Conservation (phyloP, 2,797 vertebrate species). For the Australoheros facetus region DNA sequence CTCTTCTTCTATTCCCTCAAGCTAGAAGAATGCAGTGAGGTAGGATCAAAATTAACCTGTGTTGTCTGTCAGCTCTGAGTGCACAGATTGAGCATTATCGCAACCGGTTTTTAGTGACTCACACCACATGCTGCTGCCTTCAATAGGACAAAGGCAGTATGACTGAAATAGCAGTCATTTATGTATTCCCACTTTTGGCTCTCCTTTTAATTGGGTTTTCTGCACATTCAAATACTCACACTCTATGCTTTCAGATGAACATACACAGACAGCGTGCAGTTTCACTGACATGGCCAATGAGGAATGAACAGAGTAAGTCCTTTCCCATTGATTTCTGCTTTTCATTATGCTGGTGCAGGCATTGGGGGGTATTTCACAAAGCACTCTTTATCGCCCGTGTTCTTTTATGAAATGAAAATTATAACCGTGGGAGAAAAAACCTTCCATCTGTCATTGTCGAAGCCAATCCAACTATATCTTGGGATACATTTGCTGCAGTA, state of each 20-base stretch:
- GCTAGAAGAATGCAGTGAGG: conserved; percentile 7
- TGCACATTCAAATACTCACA: conserved; percentile 9
- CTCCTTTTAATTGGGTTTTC: conserved; percentile 56
- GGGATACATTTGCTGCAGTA: conserved; percentile 13
- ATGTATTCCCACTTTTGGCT: conserved; percentile 52
- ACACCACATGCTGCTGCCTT: conserved; percentile 36
- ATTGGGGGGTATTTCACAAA: conserved; percentile 52
- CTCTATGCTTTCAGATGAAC: conserved; percentile 11
- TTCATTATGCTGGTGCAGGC: conserved; percentile 62
- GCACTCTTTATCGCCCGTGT: conserved; percentile 42
- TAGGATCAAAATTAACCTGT: conserved; percentile 43
- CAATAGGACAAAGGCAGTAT: conserved; percentile 29
- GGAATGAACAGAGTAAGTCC: conserved; percentile 38
- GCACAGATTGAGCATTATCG: conserved; percentile 34
- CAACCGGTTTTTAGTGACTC: conserved; percentile 30
- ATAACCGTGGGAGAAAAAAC: conserved; percentile 50
- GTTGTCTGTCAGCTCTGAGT: conserved; percentile 27
- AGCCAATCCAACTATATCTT: conserved; percentile 1
- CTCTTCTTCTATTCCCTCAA: conserved; percentile 18
- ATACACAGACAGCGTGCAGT: neutral
- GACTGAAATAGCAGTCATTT: conserved; percentile 46
- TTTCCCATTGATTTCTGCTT: conserved; percentile 70
- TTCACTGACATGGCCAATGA: conserved; percentile 19
- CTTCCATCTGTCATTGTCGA: conserved; percentile 13
- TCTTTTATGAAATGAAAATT: conserved; percentile 66